Base-by-base conservation (phyloP, 2,113 vertebrate species). In the Calyptomena viridis region DNA sequence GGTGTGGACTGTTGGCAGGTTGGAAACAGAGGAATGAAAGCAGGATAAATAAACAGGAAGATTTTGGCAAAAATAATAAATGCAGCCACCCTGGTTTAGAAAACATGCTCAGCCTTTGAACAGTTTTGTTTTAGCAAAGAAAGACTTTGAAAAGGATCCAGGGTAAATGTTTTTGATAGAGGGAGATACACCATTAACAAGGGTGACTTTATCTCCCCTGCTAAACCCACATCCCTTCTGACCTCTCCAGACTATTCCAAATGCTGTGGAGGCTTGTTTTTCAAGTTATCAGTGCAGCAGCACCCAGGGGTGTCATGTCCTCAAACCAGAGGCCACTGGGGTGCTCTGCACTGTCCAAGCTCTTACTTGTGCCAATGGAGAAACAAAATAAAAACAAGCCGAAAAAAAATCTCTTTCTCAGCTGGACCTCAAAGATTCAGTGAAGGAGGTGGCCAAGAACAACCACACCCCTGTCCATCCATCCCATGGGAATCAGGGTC, bases 121-220 rank as follows among this genome's bases (percentile, higher is more conserved):
- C 33, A 39, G 71, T 72, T 96, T 94, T 97, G 72, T 86, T 93
- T 89, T 92, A 96, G 91, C 28, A 83, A 88, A 92, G 80, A 55
- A 82, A 44, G 82, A 37, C 58, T 88, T 94, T 98, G 96, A 97
- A 97, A 96, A 62, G 64, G 37, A 86, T 95, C 97, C 97, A 98
- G 95, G 72, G 72, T 97, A 98, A 97, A 97, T 96, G 97, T 97
- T 97, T 97, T 91, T 86, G 67, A 60, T 91, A 80, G 81, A 56
- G 87, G 58, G 91, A 95, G 86, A 95, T 56, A 92, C 60, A 80
- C 79, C 56, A 69, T 88, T 94, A 87, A 83, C 68, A 87, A 89
- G 87, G 56, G 79, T 67, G 90, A 91, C 91, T 93, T 94, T 89
- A 95, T 95, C 94, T 94, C 83, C 59, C 35, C 58, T 58, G 19